These are phyloP conservation scores for Clavelina lepadiformis DNA, from an alignment of 23 tunicate species.

Conservation along the genomic window DNA sequence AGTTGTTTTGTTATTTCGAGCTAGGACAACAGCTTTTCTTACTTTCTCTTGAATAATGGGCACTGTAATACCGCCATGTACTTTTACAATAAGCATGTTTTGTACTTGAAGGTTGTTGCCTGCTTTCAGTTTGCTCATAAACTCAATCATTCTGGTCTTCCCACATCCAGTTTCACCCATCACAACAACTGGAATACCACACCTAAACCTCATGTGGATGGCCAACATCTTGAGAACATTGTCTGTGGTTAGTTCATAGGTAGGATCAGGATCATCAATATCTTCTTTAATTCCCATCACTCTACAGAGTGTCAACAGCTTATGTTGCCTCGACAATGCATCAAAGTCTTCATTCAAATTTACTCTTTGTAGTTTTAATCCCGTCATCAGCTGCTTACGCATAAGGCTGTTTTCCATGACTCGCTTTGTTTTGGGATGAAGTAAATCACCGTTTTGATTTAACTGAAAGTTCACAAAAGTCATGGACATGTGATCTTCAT, in stretches of 20 bases:
- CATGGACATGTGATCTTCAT: conserved; percentile 47
- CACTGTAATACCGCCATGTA: conserved; percentile 77
- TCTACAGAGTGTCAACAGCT: conserved; percentile 23
- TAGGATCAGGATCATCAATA: conserved; percentile 52
- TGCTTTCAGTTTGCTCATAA: too few relatives aligned
- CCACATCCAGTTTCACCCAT: conserved; percentile 85
- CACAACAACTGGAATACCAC: conserved; percentile 59
- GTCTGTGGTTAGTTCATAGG: conserved; percentile 79
- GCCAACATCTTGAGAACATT: conserved; percentile 69
- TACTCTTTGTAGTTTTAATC: conserved; percentile 25
- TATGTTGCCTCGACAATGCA: conserved; percentile 9
- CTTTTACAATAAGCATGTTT: conserved; percentile 68
- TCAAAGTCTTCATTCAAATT: conserved; percentile 32
- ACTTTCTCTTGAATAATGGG: conserved; percentile 34
- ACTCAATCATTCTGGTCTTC: conserved; percentile 67
- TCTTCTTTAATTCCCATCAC: conserved; percentile 15
- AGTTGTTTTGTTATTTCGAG: conserved; percentile 3
- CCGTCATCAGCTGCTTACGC: background rate
- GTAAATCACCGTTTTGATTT: conserved; percentile 18
- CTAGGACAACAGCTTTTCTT: conserved; percentile 24
- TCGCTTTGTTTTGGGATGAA: conserved; percentile 18
- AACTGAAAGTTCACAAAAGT: conserved; percentile 45
- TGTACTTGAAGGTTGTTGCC: too few relatives aligned
- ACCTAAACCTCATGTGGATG: conserved; percentile 51
- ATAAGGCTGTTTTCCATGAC: background rate